Conservation (phyloP, 2,113 vertebrate species). For the Xiphophorus hellerii region DNA sequence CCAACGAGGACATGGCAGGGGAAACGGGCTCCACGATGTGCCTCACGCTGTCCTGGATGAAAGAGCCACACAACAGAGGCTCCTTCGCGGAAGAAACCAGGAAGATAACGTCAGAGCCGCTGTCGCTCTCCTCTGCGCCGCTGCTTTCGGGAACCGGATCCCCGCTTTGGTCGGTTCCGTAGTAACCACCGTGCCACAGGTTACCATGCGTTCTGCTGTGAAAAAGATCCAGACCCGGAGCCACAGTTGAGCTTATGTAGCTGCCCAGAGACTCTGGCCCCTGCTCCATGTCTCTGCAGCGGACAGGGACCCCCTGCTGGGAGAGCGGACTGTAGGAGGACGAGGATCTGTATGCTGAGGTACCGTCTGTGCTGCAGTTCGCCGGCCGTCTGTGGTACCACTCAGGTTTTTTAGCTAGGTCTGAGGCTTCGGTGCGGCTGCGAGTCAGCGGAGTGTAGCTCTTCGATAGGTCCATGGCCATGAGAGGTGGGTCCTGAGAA, state of each 20-base stretch:
- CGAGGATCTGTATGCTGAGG: conserved; percentile 45
- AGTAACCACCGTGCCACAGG: conserved; percentile 66
- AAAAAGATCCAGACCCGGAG: conserved; percentile 50
- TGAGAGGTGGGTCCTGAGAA: conserved; percentile 57
- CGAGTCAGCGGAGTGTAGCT: conserved; percentile 53
- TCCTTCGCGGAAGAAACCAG: conserved; percentile 69
- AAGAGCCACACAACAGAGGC: conserved; percentile 57
- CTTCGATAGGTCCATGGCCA: conserved; percentile 76
- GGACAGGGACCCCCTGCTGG: conserved; percentile 11
- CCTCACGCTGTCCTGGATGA: conserved; percentile 53
- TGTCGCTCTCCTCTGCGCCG: conserved; percentile 69
- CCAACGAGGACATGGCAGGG: conserved; percentile 51
- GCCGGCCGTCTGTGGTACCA: conserved; percentile 68
- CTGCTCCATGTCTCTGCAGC: conserved; percentile 56
- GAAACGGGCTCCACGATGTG: conserved; percentile 62
- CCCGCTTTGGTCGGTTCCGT: conserved; percentile 25
- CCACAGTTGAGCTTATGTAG: conserved; percentile 52
- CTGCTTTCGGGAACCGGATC: conserved; percentile 57
- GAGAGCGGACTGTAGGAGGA: conserved; percentile 44
- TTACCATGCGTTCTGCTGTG: conserved; percentile 43
- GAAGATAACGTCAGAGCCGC: conserved; percentile 73
- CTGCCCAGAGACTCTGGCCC: conserved; percentile 26
- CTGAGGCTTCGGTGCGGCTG: conserved; percentile 54
- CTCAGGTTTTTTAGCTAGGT: conserved; percentile 70
- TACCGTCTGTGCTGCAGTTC: conserved; percentile 44